These are phyloP conservation scores for Cryptus armator DNA, from an alignment of 2,888 invertebrate species.

Conservation along the genomic window DNA sequence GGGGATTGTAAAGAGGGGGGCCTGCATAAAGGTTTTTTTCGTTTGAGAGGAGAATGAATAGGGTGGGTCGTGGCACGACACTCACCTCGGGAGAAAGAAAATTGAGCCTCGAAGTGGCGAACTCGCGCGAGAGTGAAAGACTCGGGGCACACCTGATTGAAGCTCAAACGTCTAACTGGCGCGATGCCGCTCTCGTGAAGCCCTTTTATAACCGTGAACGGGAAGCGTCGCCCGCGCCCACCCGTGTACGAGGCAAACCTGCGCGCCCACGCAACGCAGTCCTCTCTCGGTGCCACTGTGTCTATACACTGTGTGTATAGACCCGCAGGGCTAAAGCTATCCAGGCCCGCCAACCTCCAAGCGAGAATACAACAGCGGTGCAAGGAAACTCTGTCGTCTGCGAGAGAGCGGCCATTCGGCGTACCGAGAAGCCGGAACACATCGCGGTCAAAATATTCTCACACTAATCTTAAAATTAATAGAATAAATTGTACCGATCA, in stretches of 20 bases:
- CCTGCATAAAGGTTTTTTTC: not conserved
- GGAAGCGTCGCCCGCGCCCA: not conserved
- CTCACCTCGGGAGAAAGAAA: constrained; percentile 62
- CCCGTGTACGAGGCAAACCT: constrained; percentile 72
- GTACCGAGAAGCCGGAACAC: not conserved
- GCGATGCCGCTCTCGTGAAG: constrained; percentile 77
- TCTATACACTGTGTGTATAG: constrained; percentile 4
- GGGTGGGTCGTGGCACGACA: constrained; percentile 50
- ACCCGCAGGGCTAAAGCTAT: constrained; percentile 40
- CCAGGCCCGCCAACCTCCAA: constrained; percentile 54
- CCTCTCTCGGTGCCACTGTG: constrained; percentile 31
- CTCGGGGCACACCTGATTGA: constrained; percentile 65
- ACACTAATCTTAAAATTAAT: no score
- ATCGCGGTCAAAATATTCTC: no score
- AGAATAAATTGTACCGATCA: no score
- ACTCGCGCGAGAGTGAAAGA: constrained; percentile 46
- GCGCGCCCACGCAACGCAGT: constrained; percentile 78
- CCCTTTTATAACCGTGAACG: constrained; percentile 82
- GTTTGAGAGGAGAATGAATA: not conserved
- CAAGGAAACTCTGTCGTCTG: not conserved
- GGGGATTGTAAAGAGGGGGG: not conserved
- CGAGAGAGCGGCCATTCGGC: constrained; percentile 30
- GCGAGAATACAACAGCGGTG: not conserved
- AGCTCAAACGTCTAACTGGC: constrained; percentile 80
- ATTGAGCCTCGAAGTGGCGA: constrained; percentile 46